Evolutionary conservation across 2,797 vertebrate genomes (phyloP), one percentile per base, ranked within the genome.

Genomic region (Sebastes kiyomatsui): DNA sequence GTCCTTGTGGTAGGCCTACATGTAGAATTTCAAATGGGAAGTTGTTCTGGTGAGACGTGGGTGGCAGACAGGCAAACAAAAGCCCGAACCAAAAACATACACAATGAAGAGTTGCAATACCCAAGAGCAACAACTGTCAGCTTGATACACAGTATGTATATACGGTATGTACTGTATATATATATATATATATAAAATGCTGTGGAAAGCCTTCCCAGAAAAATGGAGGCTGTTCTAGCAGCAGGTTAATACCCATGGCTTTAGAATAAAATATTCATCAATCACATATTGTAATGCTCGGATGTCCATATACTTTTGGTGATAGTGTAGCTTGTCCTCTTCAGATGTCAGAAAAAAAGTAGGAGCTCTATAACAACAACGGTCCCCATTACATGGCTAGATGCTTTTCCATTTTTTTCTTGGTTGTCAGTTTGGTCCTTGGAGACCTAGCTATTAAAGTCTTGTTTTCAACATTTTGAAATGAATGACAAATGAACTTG

Each of bases 381-480:
- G 18, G 42, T 61, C 28, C 23, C 59, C 33, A 11, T 71, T 77
- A 69, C 16, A 13, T 16, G 6, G 25, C 30, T 16, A n/a, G 58
- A 59, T 20, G 7, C 46, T 18, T 56, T 20, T 2, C 28, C 25
- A 4, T 4, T 30, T 79, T 72, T 20, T 16, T 32, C 73, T 33
- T 46, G 33, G 58, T 60, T 64, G 28, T n/a, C 64, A 54, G 2
- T 28, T 54, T n/a, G 46, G 46, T 71, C 49, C 30, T 55, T 28
- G 62, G 62, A 46, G 16, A 46, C 16, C 42, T 18, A 35, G 16
- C 79, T 61, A 72, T 79, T 75, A 65, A 83, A 69, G 55, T 59
- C 70, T 74, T n/a, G 28, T 66, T 72, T 60, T 68, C 61, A 74
- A 49, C 72, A 42, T 79, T 78, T 78, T 33, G 25, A 78, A 56